These are phyloP conservation scores for Sorex araneus DNA, from an alignment of 2,113 vertebrate species.

Conservation along the genomic window DNA sequence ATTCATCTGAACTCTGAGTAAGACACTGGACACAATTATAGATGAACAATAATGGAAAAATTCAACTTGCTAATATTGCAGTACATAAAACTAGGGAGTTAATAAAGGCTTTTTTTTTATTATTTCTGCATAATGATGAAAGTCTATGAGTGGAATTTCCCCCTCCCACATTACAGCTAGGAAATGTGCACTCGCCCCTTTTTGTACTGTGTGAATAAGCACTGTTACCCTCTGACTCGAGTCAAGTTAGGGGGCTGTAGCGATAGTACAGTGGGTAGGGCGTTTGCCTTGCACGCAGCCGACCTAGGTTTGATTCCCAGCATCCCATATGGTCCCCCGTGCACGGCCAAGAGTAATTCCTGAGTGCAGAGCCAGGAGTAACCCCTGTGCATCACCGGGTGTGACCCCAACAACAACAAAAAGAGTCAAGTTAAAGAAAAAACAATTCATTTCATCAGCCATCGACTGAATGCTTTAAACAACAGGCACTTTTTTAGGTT, in stretches of 20 bases:
- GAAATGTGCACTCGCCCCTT: conserved; percentile 87
- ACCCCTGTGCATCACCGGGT: no score
- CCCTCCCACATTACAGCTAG: conserved; percentile 91
- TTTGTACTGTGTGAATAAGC: conserved; percentile 89
- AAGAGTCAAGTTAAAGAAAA: conserved; percentile 81
- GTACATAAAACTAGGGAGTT: conserved; percentile 88
- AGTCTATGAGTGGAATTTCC: conserved; percentile 87
- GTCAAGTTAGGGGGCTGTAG: no score
- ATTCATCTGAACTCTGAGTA: conserved; percentile 86
- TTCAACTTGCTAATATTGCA: conserved; percentile 89
- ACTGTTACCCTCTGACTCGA: conserved; percentile 84
- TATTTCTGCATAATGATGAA: conserved; percentile 89
- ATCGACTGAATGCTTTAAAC: conserved; percentile 88
- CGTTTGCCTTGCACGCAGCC: no score
- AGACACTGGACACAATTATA: conserved; percentile 89
- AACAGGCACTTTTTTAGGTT: conserved; percentile 93
- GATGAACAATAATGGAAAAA: conserved; percentile 89
- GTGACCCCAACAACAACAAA: no score
- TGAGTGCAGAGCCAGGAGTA: no score
- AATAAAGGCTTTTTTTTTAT: conserved; percentile 87
- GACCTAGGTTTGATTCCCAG: no score
- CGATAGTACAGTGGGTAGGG: no score
- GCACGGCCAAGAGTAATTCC: no score
- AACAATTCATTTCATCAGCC: conserved; percentile 84
- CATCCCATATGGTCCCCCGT: no score